These are phyloP conservation scores for Ariopsis seemanni DNA, from an alignment of 2,113 vertebrate genomes.

Conservation along the genomic window DNA sequence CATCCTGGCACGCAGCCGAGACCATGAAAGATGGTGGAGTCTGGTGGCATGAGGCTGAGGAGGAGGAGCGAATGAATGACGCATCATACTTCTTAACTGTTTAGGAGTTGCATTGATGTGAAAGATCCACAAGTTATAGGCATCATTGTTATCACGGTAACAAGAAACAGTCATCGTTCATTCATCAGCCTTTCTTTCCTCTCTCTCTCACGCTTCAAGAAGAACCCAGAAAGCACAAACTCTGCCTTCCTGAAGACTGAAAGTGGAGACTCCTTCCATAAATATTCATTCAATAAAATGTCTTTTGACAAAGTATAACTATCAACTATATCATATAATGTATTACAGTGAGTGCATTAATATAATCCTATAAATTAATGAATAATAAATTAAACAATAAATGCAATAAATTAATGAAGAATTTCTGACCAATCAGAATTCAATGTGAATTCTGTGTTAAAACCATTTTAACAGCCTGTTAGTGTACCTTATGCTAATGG, in stretches of 20 bases:
- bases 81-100: neutral
- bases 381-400: no score
- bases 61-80: no score
- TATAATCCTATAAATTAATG: no score
- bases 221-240: neutral
- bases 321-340: neutral
- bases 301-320: neutral
- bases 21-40: no score
- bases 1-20: no score
- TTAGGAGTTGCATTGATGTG: neutral
- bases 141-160: no score
- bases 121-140: neutral
- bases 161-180: neutral
- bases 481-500: neutral
- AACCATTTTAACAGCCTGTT: neutral
- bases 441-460: neutral
- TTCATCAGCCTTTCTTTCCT: neutral
- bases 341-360: neutral
- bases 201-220: neutral
- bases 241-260: neutral
- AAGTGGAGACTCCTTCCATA: neutral
- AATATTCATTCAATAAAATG: neutral
- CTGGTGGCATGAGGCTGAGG: no score
- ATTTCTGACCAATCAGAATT: neutral
- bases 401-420: neutral